Conservation (phyloP, 2,888 invertebrate species). For the Toxonevra muliebris region DNA sequence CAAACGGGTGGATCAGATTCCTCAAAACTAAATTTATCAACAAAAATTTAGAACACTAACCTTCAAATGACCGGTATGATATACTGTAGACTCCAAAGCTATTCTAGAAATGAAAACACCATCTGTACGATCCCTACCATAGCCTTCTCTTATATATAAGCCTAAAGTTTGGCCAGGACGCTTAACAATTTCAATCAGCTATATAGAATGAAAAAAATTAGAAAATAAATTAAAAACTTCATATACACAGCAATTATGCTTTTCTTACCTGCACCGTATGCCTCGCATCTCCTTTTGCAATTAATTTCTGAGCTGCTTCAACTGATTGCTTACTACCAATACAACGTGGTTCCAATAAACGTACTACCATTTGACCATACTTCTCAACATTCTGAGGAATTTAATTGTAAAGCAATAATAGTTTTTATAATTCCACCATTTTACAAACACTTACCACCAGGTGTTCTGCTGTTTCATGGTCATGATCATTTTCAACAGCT, state of each 20-base stretch:
- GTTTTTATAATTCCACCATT: background rate
- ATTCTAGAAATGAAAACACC: constrained; percentile 97
- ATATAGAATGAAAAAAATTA: constrained; percentile 8
- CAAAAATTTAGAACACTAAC: constrained; percentile 56
- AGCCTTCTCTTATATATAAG: constrained; percentile 98
- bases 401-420: constrained; percentile 1
- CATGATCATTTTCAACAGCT: constrained; percentile 95
- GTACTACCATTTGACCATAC: constrained; percentile 94
- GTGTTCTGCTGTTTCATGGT: constrained; percentile 90
- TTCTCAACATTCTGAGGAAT: constrained; percentile 80
- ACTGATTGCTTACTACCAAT: constrained; percentile 87
- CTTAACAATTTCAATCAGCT: constrained; percentile 98
- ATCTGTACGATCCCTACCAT: constrained; percentile 92
- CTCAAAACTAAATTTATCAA: background rate
- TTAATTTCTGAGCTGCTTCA: constrained; percentile 88
- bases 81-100: constrained; percentile 95
- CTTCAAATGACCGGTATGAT: constrained; percentile 95
- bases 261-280: constrained; percentile 71
- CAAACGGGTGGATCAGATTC: background rate
- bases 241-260: background rate
- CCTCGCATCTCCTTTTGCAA: constrained; percentile 70
- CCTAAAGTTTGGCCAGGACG: constrained; percentile 98
- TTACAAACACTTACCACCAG: constrained; percentile 74
- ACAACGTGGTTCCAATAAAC: constrained; percentile 87
- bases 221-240: background rate